Base-by-base conservation (phyloP, 2,113 vertebrate genomes). In the Arizona elegans region DNA sequence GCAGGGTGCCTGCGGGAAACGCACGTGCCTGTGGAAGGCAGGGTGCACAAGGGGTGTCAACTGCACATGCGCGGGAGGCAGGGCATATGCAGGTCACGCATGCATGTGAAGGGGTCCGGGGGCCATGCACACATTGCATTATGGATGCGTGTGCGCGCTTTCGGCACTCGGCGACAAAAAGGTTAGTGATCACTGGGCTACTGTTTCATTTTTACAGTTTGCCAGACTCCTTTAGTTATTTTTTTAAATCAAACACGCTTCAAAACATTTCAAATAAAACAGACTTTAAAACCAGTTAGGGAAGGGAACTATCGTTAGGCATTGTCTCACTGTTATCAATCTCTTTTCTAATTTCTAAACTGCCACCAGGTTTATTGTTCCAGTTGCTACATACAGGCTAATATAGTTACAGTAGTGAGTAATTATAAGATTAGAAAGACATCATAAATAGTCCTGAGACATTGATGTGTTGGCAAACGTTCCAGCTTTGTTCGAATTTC, bases 81-180 rank as follows among this genome's bases (percentile, higher is more conserved):
- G 47, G 47, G 47, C 6, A 0, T 0, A 50, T 7, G 47, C 0
- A 1, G 47, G 47, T 47, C 43, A 47, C 3, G 1, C 0, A 50
- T 50, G 47, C 0, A 50, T 7, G 43, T 47, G 43, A 3, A 47
- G 47, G 47, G 47, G 0, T 0, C 0, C 47, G 6, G 47, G 47
- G 47, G 47, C 5, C 47, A 50, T 50, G 47, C 47, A 5, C 47
- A 50, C 6, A 50, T 50, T 50, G 47, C 47, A 50, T 50, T 50
- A 50, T 50, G 47, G 47, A 0, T 50, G 47, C 6, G 5, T 0
- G 6, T 50, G 47, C 5, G 47, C 47, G 47, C 47, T 50, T 50
- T 50, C 0, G 6, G 47, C 47, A 50, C 47, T 50, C 47, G 6
- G 47, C 47, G 47, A 50, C 47, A 50, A 50, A 50, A 50, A 50